These are phyloP conservation scores for Hassar affinis DNA, from an alignment of 2,113 vertebrate genomes.

Conservation along the genomic window DNA sequence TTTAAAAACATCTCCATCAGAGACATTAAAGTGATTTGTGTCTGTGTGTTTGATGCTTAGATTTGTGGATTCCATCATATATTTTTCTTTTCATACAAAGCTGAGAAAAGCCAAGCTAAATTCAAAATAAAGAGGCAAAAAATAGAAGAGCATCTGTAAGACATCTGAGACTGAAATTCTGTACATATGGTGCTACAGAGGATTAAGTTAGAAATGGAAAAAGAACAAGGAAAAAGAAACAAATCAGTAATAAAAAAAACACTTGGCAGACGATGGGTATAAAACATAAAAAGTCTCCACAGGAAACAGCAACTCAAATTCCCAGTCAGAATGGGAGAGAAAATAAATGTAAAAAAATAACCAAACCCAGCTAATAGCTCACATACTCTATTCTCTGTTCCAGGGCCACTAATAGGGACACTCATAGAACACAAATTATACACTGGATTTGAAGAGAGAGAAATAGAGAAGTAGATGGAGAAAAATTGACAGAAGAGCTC, in stretches of 20 bases:
- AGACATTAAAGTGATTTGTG: conserved; percentile 70
- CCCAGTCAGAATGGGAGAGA: conserved; percentile 49
- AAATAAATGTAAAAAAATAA: neutral
- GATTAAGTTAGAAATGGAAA: conserved; percentile 17
- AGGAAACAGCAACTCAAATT: conserved; percentile 60
- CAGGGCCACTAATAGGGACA: neutral
- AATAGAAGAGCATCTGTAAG: conserved; percentile 55
- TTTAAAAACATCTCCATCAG: conserved; percentile 74
- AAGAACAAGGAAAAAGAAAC: conserved; percentile 52
- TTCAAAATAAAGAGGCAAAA: conserved; percentile 1
- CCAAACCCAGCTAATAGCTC: neutral
- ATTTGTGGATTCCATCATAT: conserved; percentile 74
- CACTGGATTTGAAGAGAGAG: conserved; percentile 14
- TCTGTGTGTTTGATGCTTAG: conserved; percentile 72
- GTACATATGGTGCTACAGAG: conserved; percentile 62
- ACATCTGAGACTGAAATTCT: conserved; percentile 69
- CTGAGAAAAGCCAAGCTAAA: conserved; percentile 53
- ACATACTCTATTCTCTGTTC: neutral
- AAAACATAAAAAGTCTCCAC: conserved; percentile 62
- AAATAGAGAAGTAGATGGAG: neutral
- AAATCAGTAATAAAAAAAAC: conserved; percentile 50
- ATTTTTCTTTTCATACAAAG: conserved; percentile 64
- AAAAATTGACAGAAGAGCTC: neutral
- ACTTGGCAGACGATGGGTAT: conserved; percentile 53
- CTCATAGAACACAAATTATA: neutral